phyloP scores from a whole-genome alignment of 2,888 invertebrate species.

The Seira musarum region DNA sequence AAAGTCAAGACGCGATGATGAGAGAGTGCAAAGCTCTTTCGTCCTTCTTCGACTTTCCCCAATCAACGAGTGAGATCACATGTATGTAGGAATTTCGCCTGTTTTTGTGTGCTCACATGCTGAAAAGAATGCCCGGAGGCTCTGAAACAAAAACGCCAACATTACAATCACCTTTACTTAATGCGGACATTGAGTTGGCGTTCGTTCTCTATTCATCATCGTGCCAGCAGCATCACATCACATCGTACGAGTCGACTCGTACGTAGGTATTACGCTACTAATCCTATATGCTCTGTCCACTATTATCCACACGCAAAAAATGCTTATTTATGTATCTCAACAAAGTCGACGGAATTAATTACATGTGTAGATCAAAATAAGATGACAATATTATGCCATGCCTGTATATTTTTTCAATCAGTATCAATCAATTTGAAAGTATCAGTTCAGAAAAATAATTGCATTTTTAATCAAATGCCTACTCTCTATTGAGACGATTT shows the following conservation, averaged over 20 bases:
- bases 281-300: too few species aligned
- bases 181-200: slow-evolving; percentile 1
- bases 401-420: not conserved
- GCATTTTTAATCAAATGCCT: not conserved
- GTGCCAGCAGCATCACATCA: too few species aligned
- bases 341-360: not conserved
- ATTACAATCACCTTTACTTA: slow-evolving; percentile 6
- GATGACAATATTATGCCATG: slow-evolving; percentile 7
- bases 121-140: slow-evolving; percentile 21
- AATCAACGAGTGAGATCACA: slow-evolving; percentile 51
- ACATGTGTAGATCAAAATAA: not conserved
- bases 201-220: slow-evolving; percentile 4
- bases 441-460: slow-evolving; percentile 1
- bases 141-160: slow-evolving; percentile 12
- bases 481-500: not conserved
- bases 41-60: slow-evolving; percentile 62
- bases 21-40: slow-evolving; percentile 61
- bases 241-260: too few species aligned
- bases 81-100: slow-evolving; percentile 19
- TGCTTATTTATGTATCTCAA: too few species aligned
- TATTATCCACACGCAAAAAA: not conserved
- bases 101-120: slow-evolving; percentile 5
- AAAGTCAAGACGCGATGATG: slow-evolving; percentile 19
- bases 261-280: too few species aligned
- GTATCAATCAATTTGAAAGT: slow-evolving; percentile 3